These are phyloP conservation scores for Papilio xuthus DNA, from an alignment of 1,140 invertebrate genomes.

Conservation along the genomic window DNA sequence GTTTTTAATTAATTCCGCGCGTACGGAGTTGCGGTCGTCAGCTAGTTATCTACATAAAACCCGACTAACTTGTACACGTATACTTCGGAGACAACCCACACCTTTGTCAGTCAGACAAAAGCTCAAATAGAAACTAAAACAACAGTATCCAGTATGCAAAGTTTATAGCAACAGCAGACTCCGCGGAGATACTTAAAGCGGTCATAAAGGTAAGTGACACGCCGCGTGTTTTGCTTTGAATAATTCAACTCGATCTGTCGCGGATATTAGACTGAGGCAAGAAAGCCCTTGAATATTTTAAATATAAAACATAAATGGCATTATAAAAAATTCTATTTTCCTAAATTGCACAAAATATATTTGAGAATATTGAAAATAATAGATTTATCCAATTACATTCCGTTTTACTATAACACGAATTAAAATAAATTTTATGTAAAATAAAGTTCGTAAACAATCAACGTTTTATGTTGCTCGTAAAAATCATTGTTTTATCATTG, in stretches of 20 bases:
- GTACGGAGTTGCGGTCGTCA: too few species aligned
- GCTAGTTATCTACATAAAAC: too few species aligned
- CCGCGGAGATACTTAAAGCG: constrained; percentile 10
- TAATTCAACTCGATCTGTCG: constrained; percentile 23
- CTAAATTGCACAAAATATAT: not conserved
- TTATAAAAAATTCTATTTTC: not conserved
- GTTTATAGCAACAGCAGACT: not conserved
- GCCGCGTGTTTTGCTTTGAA: constrained; percentile 28
- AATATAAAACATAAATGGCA: not conserved
- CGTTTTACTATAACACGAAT: too few species aligned
- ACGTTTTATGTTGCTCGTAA: too few species aligned
- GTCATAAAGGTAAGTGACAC: constrained; percentile 30
- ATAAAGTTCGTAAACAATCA: too few species aligned
- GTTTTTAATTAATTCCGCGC: too few species aligned
- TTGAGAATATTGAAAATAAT: too few species aligned
- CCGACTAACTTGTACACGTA: too few species aligned
- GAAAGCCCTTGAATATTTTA: not conserved
- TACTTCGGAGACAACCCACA: not conserved
- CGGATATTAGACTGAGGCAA: constrained; percentile 13
- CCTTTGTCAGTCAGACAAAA: not conserved
- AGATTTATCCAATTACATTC: too few species aligned
- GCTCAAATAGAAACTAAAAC: not conserved
- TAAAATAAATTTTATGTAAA: too few species aligned
- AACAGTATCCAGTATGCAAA: constrained; percentile 10
- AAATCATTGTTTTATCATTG: too few species aligned